Base-by-base conservation (phyloP, 2,888 invertebrate genomes). In the Barypeithes pellucidus region DNA sequence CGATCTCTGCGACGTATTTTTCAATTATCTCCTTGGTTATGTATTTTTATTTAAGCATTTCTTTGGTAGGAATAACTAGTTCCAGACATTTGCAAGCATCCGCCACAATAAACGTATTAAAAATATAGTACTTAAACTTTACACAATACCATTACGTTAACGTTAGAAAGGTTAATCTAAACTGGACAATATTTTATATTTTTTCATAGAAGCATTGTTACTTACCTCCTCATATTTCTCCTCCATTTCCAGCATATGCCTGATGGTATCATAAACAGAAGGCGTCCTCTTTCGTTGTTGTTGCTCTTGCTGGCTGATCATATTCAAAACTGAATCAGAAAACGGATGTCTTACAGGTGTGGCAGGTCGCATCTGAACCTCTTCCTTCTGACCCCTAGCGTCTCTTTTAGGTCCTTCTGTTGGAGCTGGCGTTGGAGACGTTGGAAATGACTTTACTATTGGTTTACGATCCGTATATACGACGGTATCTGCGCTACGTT, bases 291-390 rank as follows among this genome's bases (percentile, higher is more conserved):
- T 86, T 71, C 78, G 79, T 29, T 76, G 79, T 29, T 76, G 61
- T 41, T 70, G 50, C 16, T 80, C 79, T 3, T 83, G 82, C 60
- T 81, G 81, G 61, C 82, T 82, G 78, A 89, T 82, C 82, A 89
- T 85, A 76, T 89, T 86, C 72, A 89, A 82, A 50, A 90, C 87
- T 8, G 89, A 88, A 61, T 87, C 85, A 75, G 89, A 88, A 81
- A 89, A 89, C 41, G 88, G 87, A 77, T 87, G 87, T 69, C 88
- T 84, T 0, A 87, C 86, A 47, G 89, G 89, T 24, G 89, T 88
- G 3, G 89, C 88, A 4, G 91, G 91, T 75, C 91, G 86, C 70
- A 90, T 88, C 80, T 92, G 84, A 11, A 90, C 90, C 59, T 90
- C 88, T 84, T 92, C 92, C 78, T 91, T 91, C 80, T 92, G 90